Conservation (phyloP, 2,797 vertebrate species). For the Nannoperca obscura region DNA sequence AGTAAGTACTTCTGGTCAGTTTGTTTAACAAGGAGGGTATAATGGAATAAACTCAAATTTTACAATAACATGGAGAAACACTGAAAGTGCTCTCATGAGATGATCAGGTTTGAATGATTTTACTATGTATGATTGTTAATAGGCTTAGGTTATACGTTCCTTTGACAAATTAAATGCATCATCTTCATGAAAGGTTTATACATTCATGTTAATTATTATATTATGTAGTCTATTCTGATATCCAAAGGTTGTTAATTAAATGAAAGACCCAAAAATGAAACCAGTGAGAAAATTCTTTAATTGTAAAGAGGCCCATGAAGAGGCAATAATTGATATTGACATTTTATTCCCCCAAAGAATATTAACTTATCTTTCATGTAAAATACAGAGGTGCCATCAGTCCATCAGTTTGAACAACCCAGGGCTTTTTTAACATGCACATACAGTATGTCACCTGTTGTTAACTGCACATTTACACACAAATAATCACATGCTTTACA, state of each 20-base stretch:
- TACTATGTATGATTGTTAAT: background rate
- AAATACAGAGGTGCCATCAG: slow-evolving; percentile 7
- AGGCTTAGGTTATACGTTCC: background rate
- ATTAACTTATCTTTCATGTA: background rate
- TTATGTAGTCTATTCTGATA: background rate
- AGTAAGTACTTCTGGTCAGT: background rate
- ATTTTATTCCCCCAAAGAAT: background rate
- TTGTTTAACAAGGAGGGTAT: background rate
- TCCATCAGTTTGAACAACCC: slow-evolving; percentile 8
- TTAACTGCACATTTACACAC: background rate
- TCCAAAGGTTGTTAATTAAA: background rate
- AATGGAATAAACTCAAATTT: background rate
- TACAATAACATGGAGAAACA: background rate
- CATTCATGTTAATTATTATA: background rate
- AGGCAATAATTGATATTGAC: background rate
- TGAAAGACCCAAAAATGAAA: background rate
- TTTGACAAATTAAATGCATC: background rate
- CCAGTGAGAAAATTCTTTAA: slow-evolving; percentile 15
- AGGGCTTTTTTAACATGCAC: slow-evolving; percentile 18
- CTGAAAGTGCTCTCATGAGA: background rate
- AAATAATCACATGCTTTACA: slow-evolving; percentile 38
- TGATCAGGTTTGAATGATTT: background rate
- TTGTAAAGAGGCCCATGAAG: background rate
- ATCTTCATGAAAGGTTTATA: background rate
- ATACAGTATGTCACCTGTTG: slow-evolving; percentile 4